Evolutionary conservation across 2,797 vertebrate species (phyloP), one percentile per base, ranked within the genome.

Genomic region (Gymnopithys bicolor): DNA sequence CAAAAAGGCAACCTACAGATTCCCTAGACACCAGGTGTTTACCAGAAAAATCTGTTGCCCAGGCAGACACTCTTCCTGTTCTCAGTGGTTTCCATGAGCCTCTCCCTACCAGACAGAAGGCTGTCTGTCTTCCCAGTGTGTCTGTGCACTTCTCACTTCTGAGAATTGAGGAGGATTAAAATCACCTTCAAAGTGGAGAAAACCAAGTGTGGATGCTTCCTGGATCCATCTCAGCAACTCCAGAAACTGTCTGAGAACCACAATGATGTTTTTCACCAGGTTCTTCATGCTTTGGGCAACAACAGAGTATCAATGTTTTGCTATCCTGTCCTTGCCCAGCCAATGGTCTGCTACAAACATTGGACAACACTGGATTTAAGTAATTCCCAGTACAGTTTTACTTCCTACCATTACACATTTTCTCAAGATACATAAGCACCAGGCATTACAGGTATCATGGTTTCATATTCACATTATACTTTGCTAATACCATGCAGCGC

Each of bases 261-360:
- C 4, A 1, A 17, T 4, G 17, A 7, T 7, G 4, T 12, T 69
- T 30, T 49, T 56, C n/a, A 74, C 15, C 70, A 62, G 12, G 21
- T 69, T 77, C 53, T 35, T 41, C 49, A 15, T 17, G 15, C 21
- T 59, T 2, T 1, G 28, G 43, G 11, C 27, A 73, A 3, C 25
- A 16, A 79, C 13, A 87, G 43, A 68, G 11, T 32, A 32, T 9
- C 10, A 0, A 0, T 3, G 15, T 41, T 45, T 33, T 64, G 15
- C 24, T 48, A 6, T 37, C 18, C 32, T 22, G 5, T 13, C 24
- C 55, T 55, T 64, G 55, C 17, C 27, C 67, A 67, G n/a, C 13
- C 84, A 67, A 24, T 18, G 27, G 10, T 3, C 74, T 71, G n/a
- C 10, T 63, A 37, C 9, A 1, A 32, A 77, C 33, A 37, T 15